Conservation (phyloP, 2,797 vertebrate species). For the Rhinichthys osculus region DNA sequence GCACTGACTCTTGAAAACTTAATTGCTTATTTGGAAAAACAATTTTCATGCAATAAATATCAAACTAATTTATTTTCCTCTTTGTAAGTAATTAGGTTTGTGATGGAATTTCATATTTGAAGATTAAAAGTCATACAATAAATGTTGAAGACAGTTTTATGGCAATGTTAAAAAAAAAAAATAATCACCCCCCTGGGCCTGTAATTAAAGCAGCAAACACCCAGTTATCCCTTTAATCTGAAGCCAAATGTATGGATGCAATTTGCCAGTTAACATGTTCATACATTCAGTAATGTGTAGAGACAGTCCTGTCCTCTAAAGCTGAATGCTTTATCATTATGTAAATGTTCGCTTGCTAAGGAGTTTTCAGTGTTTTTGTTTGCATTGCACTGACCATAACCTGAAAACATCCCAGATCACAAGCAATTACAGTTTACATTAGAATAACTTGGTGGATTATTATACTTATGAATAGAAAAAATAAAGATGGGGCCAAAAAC, state of each 20-base stretch:
- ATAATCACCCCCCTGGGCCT: neutral
- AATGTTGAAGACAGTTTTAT: neutral
- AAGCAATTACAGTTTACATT: neutral
- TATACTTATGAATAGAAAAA: neutral
- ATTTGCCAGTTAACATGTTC: neutral
- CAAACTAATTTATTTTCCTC: neutral
- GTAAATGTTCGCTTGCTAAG: neutral
- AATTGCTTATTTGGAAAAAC: neutral
- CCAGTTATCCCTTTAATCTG: neutral
- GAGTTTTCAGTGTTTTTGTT: constrained; percentile 2
- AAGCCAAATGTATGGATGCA: neutral
- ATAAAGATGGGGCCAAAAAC: neutral
- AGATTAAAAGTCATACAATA: neutral
- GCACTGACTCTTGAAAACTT: too few species aligned
- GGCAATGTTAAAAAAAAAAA: neutral
- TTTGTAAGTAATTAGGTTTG: neutral
- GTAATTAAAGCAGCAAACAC: neutral
- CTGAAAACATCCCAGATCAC: neutral
- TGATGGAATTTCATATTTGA: neutral
- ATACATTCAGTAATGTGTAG: constrained; percentile 3
- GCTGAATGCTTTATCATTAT: neutral
- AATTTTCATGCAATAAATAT: neutral
- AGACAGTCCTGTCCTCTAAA: neutral
- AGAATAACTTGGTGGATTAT: neutral
- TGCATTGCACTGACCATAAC: neutral